Conservation (phyloP, 2,888 invertebrate genomes). For the Eupithecia vulgata region DNA sequence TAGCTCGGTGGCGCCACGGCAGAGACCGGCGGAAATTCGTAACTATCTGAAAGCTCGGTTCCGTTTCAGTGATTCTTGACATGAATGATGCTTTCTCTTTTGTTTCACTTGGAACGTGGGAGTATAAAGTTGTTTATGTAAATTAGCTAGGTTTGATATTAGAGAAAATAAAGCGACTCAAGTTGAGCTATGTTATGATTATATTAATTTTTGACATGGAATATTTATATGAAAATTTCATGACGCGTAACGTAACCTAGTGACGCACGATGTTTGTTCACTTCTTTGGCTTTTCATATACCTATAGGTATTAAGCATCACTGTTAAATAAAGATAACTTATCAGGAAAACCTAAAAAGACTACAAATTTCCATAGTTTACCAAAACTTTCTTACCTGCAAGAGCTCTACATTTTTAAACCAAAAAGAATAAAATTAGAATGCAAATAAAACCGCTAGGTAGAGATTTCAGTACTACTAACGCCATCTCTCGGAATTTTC, state of each 20-base stretch:
- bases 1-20: conserved; percentile 19
- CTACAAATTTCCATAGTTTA: not conserved
- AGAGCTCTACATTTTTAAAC: not conserved
- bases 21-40: not conserved
- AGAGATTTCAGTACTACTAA: not conserved
- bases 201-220: not conserved
- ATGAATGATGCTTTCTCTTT: conserved; percentile 36
- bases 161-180: not conserved
- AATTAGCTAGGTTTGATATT: not conserved
- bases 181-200: not conserved
- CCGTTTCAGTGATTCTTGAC: conserved; percentile 42
- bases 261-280: not conserved
- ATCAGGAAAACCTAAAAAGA: too few species aligned
- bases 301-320: too few species aligned
- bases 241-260: not conserved
- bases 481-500: not conserved
- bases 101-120: not conserved
- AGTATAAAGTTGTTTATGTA: not conserved
- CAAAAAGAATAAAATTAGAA: not conserved
- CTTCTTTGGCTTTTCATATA: not conserved
- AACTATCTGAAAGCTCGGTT: conserved; percentile 13
- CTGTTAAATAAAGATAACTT: too few species aligned
- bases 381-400: not conserved
- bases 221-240: not conserved
- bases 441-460: not conserved